These are phyloP conservation scores for Petrophora chlorosata DNA, from an alignment of 2,888 invertebrate genomes.

Conservation along the genomic window DNA sequence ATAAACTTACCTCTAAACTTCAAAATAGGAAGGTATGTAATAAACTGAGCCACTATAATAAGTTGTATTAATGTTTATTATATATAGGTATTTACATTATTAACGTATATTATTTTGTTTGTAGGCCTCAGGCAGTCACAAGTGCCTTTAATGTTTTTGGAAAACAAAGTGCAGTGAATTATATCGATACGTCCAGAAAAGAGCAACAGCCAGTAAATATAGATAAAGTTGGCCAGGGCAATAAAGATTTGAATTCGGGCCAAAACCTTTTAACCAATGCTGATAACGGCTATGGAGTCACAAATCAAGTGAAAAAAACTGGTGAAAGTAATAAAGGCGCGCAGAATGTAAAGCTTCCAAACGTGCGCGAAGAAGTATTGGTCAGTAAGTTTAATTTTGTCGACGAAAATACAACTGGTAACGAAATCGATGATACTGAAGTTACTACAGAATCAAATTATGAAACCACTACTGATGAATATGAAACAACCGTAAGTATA, in stretches of 20 bases:
- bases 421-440: not conserved
- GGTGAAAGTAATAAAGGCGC: not conserved
- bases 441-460: not conserved
- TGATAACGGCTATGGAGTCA: not conserved
- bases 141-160: conserved; percentile 4
- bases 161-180: not conserved
- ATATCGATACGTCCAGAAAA: not conserved
- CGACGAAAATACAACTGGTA: not conserved
- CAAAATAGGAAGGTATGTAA: conserved; percentile 10
- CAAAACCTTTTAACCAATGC: not conserved
- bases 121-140: conserved; percentile 4
- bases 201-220: not conserved
- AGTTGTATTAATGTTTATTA: no score
- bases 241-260: not conserved
- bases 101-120: not conserved
- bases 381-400: conserved; percentile 1
- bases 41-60: not conserved
- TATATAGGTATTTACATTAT: not conserved
- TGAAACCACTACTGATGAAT: conserved; percentile 11
- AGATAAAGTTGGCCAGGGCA: not conserved
- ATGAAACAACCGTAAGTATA: conserved; percentile 16
- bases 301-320: not conserved
- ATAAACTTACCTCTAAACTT: conserved; percentile 3
- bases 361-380: not conserved
- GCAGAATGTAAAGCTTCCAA: not conserved